Conservation (phyloP, 2,888 invertebrate genomes). For the Eupithecia abbreviata region DNA sequence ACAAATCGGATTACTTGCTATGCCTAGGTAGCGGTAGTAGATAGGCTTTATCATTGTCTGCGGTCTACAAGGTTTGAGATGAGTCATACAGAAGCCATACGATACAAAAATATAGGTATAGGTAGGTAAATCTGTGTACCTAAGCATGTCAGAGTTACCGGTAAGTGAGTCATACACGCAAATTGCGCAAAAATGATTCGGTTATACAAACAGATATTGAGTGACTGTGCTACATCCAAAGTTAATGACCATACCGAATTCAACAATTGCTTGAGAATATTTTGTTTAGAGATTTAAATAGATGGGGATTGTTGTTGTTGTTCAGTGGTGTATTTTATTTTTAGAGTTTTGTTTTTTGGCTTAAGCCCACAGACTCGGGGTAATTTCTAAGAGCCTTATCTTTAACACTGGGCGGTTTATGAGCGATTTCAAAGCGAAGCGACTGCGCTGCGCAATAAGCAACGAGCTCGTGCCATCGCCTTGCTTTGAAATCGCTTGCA, state of each 20-base stretch:
- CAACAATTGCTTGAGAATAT: neutral
- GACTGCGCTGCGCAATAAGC: too few relatives aligned
- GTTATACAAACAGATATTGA: conserved; percentile 22
- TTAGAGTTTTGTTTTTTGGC: neutral
- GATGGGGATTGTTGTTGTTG: neutral
- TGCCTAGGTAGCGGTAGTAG: neutral
- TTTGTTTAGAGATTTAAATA: neutral
- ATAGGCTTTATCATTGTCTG: neutral
- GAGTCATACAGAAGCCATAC: conserved; percentile 3
- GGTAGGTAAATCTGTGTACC: neutral
- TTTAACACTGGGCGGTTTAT: too few relatives aligned
- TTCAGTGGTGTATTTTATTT: neutral
- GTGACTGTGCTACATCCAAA: neutral
- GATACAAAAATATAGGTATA: neutral
- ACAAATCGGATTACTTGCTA: neutral
- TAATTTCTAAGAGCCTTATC: too few relatives aligned
- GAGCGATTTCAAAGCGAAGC: too few relatives aligned
- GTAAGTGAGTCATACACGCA: conserved; percentile 16
- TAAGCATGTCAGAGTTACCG: neutral
- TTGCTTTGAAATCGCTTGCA: too few relatives aligned
- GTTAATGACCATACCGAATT: neutral
- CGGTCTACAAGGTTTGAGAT: neutral
- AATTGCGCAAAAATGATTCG: conserved; percentile 13
- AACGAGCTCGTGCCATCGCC: too few relatives aligned
- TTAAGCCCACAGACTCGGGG: too few relatives aligned